phyloP scores from a whole-genome alignment of 2,113 vertebrate genomes.

The Oreochromis niloticus region DNA sequence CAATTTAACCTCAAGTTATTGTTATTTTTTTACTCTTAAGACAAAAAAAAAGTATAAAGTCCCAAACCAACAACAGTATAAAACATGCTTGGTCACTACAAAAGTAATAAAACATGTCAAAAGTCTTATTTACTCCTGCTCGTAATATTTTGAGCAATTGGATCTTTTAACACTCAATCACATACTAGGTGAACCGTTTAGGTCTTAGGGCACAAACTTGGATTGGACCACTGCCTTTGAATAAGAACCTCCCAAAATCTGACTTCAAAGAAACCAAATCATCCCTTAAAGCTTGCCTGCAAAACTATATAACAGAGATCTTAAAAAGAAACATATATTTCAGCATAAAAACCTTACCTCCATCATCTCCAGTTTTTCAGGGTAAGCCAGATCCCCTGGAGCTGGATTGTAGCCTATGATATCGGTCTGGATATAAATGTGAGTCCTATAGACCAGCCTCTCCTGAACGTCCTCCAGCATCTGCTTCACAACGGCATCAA shows the following conservation, averaged over 20 bases:
- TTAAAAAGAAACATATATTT: background rate
- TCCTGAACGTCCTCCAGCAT: constrained; percentile 98
- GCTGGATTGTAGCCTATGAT: constrained; percentile 94
- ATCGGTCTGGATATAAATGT: constrained; percentile 97
- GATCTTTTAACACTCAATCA: background rate
- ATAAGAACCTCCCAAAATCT: background rate
- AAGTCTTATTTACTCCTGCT: background rate
- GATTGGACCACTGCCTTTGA: background rate
- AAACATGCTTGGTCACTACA: background rate
- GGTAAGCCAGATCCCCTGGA: constrained; percentile 92
- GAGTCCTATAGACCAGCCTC: constrained; percentile 91
- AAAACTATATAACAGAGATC: background rate
- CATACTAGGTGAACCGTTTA: background rate
- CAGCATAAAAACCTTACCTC: constrained; percentile 71
- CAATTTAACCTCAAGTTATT: background rate
- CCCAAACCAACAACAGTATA: background rate
- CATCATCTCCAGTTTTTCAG: constrained; percentile 98
- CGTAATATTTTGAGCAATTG: background rate
- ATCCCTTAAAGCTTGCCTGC: background rate
- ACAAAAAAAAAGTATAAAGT: background rate
- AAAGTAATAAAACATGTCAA: background rate
- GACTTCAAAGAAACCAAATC: background rate
- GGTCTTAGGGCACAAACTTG: background rate
- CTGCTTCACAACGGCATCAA: constrained; percentile 90
- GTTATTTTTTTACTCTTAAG: background rate